Conservation (phyloP, 2,113 vertebrate species). For the Rhinichthys klamathensis region DNA sequence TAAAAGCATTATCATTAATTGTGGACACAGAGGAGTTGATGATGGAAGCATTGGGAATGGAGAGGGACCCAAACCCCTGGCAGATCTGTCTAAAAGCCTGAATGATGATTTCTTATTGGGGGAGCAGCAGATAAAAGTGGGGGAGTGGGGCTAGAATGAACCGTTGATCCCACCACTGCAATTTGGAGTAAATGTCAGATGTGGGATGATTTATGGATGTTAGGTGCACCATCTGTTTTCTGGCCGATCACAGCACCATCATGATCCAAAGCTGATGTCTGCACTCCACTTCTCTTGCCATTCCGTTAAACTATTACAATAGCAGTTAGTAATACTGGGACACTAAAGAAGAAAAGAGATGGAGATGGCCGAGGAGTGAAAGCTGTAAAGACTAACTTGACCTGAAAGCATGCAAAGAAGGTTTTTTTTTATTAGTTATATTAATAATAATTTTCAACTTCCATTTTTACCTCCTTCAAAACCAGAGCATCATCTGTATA, state of each 20-base stretch:
- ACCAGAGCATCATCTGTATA: no score
- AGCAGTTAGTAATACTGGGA: neutral
- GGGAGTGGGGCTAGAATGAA: conserved; percentile 34
- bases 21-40: conserved; percentile 25
- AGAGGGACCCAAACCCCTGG: conserved; percentile 45
- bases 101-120: conserved; percentile 11
- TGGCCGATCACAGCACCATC: conserved; percentile 40
- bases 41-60: conserved; percentile 58
- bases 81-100: conserved; percentile 53
- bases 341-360: neutral
- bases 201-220: conserved; percentile 65
- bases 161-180: conserved; percentile 53
- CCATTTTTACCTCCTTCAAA: no score
- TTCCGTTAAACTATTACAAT: neutral
- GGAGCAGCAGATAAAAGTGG: neutral
- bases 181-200: conserved; percentile 63
- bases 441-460: no score
- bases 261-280: conserved; percentile 44
- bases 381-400: no score
- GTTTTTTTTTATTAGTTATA: no score
- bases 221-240: conserved; percentile 60
- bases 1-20: conserved; percentile 47
- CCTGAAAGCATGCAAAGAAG: no score
- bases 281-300: neutral
- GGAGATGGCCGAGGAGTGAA: no score